Evolutionary conservation across 2,888 invertebrate species (phyloP).

Genomic region (Cheilosia scutellata): DNA sequence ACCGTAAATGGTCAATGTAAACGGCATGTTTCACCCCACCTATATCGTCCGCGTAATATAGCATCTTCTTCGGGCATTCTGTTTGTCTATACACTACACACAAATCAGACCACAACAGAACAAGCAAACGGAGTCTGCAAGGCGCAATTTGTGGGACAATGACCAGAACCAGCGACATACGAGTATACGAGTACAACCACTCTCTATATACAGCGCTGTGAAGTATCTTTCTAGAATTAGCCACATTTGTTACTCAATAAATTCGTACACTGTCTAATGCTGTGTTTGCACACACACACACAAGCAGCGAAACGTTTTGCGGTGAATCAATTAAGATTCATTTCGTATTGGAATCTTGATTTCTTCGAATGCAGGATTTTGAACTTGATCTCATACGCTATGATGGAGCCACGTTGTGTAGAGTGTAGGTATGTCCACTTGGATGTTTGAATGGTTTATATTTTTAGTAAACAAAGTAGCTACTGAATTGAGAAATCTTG

Average conservation of each 20-base stretch:
- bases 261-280: constrained; percentile 18
- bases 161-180: constrained; percentile 31
- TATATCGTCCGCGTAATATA: neutral
- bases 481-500: constrained; percentile 23
- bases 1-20: constrained; percentile 65
- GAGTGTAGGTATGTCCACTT: neutral
- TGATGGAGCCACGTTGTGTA: neutral
- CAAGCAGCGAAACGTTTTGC: neutral
- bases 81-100: neutral
- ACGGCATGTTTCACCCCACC: constrained; percentile 57
- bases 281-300: neutral
- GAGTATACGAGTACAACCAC: neutral
- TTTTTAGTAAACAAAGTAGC: constrained; percentile 44
- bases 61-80: constrained; percentile 37
- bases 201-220: too few species aligned
- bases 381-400: constrained; percentile 64
- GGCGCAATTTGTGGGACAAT: constrained; percentile 58
- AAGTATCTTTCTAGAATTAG: constrained; percentile 38
- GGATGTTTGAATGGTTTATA: constrained; percentile 22
- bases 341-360: constrained; percentile 51
- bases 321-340: constrained; percentile 52
- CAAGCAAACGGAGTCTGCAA: constrained; percentile 40
- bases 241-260: constrained; percentile 60
- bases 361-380: constrained; percentile 57
- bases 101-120: constrained; percentile 39